Percentiles rank a stretch among this genome's conserved stretches.
phyloP scores from a whole-genome alignment of 2,797 vertebrate genomes.

The Enteromius viviparus region DNA sequence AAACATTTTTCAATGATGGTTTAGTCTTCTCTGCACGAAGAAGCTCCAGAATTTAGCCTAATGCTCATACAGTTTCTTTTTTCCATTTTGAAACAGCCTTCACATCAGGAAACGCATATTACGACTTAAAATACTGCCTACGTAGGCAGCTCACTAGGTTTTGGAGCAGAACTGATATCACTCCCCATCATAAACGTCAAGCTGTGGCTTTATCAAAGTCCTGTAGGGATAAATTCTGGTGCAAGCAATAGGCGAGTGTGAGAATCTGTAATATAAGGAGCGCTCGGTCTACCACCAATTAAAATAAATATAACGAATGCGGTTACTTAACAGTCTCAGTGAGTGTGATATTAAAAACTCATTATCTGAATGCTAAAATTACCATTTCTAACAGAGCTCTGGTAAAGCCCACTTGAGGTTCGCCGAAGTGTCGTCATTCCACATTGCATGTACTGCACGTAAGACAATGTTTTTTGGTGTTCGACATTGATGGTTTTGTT shows the following conservation, averaged over 20 bases:
- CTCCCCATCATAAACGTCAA: constrained; percentile 6
- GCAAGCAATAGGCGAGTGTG: background rate
- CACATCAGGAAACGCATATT: background rate
- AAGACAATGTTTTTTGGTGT: constrained; percentile 33
- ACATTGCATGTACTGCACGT: background rate
- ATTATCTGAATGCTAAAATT: constrained; percentile 50
- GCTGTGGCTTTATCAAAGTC: constrained; percentile 22
- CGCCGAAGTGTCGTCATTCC: background rate
- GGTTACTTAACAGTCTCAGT: constrained; percentile 39
- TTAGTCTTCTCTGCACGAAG: background rate
- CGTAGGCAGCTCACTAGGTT: constrained; percentile 11
- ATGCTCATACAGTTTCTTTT: background rate
- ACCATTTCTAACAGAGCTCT: constrained; percentile 30
- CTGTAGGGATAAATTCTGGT: constrained; percentile 12
- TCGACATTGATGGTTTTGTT: constrained; percentile 43
- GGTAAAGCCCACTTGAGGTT: constrained; percentile 49
- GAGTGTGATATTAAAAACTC: constrained; percentile 43
- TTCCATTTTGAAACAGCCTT: constrained; percentile 4
- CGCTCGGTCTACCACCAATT: constrained; percentile 25
- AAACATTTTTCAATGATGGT: background rate
- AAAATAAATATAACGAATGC: constrained; percentile 41
- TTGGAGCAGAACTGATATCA: constrained; percentile 11
- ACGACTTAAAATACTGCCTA: constrained; percentile 21
- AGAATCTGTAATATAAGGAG: constrained; percentile 22
- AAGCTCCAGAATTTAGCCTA: background rate